Percentiles rank a stretch among this genome's conserved stretches.
phyloP scores from a whole-genome alignment of 2,888 invertebrate species.

The Adelognathus sp. region DNA sequence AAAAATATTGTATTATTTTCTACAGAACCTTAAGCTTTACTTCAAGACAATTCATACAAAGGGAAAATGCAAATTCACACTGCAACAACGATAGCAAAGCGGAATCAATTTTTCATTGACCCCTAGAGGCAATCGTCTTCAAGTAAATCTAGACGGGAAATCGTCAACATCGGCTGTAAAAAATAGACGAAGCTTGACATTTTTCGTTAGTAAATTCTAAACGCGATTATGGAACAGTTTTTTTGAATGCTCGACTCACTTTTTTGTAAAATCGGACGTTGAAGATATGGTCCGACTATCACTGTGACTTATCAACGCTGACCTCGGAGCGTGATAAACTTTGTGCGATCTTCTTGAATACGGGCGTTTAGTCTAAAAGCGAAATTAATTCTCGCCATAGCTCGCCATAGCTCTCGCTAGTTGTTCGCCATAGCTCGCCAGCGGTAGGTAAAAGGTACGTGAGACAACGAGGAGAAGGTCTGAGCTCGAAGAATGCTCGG shows the following conservation, averaged over 20 bases:
- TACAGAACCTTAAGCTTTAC: too few relatives aligned
- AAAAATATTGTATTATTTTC: too few relatives aligned
- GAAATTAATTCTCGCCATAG: slow-evolving; percentile 49
- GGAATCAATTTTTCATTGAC: too few relatives aligned
- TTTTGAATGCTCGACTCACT: background rate
- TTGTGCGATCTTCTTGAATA: slow-evolving; percentile 15
- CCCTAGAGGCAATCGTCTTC: too few relatives aligned
- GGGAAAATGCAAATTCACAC: too few relatives aligned
- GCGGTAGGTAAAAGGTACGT: too few relatives aligned
- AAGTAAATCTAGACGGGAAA: too few relatives aligned
- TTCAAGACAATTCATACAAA: too few relatives aligned
- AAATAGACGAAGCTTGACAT: background rate
- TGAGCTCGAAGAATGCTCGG: background rate
- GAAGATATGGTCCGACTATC: background rate
- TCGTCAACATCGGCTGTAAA: too few relatives aligned
- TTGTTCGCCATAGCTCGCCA: slow-evolving; percentile 58
- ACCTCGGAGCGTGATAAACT: background rate
- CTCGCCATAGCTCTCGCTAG: slow-evolving; percentile 22
- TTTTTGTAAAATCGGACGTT: background rate
- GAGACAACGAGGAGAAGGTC: background rate
- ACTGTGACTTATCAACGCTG: background rate
- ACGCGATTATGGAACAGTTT: background rate
- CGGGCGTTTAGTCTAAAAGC: slow-evolving; percentile 1
- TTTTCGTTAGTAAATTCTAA: background rate
- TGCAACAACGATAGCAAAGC: too few relatives aligned